phyloP scores from a whole-genome alignment of 2,113 vertebrate species.

The Felis chaus region DNA sequence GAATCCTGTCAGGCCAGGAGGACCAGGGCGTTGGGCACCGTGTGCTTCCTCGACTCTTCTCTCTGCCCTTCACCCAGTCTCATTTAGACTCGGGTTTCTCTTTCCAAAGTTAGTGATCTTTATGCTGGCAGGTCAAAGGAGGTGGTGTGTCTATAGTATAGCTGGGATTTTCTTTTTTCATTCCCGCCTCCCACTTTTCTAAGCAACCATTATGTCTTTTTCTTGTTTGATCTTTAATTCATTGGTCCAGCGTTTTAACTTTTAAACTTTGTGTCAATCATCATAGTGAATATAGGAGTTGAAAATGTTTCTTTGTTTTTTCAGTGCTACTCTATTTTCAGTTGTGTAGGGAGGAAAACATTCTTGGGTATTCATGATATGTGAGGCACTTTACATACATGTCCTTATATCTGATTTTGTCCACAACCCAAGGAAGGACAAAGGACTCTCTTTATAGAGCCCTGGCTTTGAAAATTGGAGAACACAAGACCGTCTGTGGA shows the following conservation, averaged over 20 bases:
- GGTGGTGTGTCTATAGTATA: neutral
- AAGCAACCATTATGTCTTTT: neutral
- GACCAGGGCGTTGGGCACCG: fast-evolving
- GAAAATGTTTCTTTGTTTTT: neutral
- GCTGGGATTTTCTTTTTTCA: neutral
- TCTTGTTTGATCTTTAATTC: constrained; percentile 38
- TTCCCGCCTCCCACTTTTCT: neutral
- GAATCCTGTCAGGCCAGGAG: neutral
- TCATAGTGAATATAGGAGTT: neutral
- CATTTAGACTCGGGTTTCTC: neutral
- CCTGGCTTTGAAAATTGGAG: neutral
- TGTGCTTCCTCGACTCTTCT: neutral
- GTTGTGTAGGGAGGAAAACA: neutral
- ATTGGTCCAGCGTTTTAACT: neutral
- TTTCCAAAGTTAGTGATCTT: neutral
- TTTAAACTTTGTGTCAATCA: neutral
- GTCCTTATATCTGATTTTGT: neutral
- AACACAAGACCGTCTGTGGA: neutral
- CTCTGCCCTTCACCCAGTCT: neutral
- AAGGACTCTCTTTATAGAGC: neutral
- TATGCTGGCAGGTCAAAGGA: neutral
- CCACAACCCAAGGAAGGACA: neutral
- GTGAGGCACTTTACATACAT: neutral
- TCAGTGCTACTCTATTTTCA: neutral
- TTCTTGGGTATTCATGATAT: neutral